A percentile compares a stretch with the other conserved stretches of the same genome.
phyloP scores from a whole-genome alignment of 2,113 vertebrate genomes.

The Eptatretus burgeri region DNA sequence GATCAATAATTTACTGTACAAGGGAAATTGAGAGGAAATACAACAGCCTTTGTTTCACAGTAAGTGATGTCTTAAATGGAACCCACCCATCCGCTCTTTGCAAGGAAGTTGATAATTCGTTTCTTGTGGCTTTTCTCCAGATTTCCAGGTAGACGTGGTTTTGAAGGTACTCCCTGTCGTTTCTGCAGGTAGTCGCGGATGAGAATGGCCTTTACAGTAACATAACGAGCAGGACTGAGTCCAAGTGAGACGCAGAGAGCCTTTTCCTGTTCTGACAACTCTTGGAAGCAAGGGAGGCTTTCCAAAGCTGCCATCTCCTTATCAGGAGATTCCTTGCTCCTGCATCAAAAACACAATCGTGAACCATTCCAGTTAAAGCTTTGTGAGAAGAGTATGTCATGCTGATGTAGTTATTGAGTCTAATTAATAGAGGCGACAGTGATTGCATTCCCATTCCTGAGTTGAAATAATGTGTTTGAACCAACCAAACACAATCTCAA shows the following conservation, averaged over 20 bases:
- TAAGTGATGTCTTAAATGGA: too few species aligned
- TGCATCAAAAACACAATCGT: background rate
- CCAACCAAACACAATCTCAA: too few species aligned
- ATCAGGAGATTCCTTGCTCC: slow-evolving; percentile 16
- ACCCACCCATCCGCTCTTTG: slow-evolving; percentile 79
- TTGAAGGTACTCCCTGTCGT: slow-evolving; percentile 64
- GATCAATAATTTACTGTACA: too few species aligned
- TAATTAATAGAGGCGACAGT: too few species aligned
- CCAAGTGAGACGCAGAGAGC: slow-evolving; percentile 63
- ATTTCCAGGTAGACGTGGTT: slow-evolving; percentile 71
- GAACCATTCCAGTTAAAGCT: too few species aligned
- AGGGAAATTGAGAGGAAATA: too few species aligned
- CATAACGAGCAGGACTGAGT: slow-evolving; percentile 55
- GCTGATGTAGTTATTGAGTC: too few species aligned
- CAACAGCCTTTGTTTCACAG: too few species aligned
- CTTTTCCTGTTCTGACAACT: slow-evolving; percentile 73
- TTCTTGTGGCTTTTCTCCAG: slow-evolving; percentile 87
- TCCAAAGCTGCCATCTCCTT: slow-evolving; percentile 67
- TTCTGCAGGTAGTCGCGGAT: slow-evolving; percentile 92
- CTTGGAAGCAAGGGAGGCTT: slow-evolving; percentile 57
- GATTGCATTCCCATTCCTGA: too few species aligned
- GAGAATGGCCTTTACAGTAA: slow-evolving; percentile 88
- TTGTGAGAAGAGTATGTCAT: too few species aligned
- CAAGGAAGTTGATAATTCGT: slow-evolving; percentile 70
- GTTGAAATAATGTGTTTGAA: too few species aligned